Evolutionary conservation across 2,888 invertebrate species (phyloP).

Genomic region (Synergus umbraculus): DNA sequence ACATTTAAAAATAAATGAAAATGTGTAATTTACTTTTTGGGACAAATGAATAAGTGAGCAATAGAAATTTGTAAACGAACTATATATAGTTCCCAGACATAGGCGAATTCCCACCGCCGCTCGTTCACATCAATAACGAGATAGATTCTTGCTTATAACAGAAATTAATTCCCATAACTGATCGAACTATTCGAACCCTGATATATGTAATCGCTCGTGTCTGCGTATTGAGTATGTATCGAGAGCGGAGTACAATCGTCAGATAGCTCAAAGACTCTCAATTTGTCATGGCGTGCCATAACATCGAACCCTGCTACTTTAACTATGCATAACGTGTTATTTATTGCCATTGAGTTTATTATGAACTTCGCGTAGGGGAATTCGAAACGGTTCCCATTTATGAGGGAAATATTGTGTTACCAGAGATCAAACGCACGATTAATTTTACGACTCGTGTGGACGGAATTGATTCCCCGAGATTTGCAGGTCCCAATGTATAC

Average conservation of each 20-base stretch:
- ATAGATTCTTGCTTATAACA: conserved; percentile 7
- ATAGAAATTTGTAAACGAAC: not conserved
- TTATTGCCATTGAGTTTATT: conserved; percentile 58
- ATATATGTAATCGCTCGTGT: conserved; percentile 17
- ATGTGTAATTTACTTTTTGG: too few relatives aligned
- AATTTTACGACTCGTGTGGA: conserved; percentile 54
- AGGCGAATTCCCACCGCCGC: not conserved
- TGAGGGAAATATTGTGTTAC: conserved; percentile 60
- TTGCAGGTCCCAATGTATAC: conserved; percentile 23
- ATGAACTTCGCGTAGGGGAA: conserved; percentile 43
- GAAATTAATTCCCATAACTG: conserved; percentile 55
- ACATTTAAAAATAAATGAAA: too few relatives aligned
- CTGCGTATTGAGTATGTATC: conserved; percentile 27
- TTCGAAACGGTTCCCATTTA: conserved; percentile 60
- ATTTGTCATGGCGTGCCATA: conserved; percentile 40
- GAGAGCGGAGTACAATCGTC: conserved; percentile 33
- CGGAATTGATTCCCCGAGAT: conserved; percentile 53
- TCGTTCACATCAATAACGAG: conserved; percentile 19
- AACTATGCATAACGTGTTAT: conserved; percentile 54
- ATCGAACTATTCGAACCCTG: conserved; percentile 39
- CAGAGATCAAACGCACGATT: conserved; percentile 65
- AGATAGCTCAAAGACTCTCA: conserved; percentile 32
- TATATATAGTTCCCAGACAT: not conserved
- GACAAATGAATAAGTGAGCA: not conserved
- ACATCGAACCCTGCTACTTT: conserved; percentile 33